A percentile compares a stretch with the other conserved stretches of the same genome.
Conservation (phyloP, 2,888 invertebrate genomes). For the Sesamia inferens region DNA sequence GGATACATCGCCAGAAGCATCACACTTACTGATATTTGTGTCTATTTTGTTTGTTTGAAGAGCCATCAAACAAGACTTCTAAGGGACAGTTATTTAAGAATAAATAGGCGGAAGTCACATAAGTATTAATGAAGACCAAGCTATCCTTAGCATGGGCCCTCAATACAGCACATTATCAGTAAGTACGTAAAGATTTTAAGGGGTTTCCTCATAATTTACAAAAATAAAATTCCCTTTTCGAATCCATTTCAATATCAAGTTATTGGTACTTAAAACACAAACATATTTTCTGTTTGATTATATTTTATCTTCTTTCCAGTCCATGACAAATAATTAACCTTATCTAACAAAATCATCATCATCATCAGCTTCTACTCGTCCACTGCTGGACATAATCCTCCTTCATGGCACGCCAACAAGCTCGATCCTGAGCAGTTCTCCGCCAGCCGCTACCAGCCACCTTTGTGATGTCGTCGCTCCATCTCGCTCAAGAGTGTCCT, state of each 20-base stretch:
- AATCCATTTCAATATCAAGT: not conserved
- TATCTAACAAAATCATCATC: too few species aligned
- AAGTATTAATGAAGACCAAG: not conserved
- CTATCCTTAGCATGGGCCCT: not conserved
- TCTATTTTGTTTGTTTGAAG: slow-evolving; percentile 16
- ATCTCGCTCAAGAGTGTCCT: too few species aligned
- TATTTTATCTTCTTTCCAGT: not conserved
- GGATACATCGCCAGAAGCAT: slow-evolving; percentile 31
- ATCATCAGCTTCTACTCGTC: too few species aligned
- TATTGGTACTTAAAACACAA: not conserved
- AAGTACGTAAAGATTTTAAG: too few species aligned
- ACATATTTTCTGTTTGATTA: not conserved
- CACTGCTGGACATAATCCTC: too few species aligned
- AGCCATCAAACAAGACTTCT: slow-evolving; percentile 5
- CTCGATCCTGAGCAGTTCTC: too few species aligned
- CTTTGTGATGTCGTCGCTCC: too few species aligned
- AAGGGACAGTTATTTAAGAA: not conserved
- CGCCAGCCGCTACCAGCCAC: too few species aligned
- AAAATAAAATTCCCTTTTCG: not conserved
- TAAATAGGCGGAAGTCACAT: not conserved
- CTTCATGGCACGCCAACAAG: too few species aligned
- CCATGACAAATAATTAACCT: not conserved
- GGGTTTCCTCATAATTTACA: not conserved
- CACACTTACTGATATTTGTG: slow-evolving; percentile 14
- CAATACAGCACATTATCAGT: not conserved